phyloP scores from a whole-genome alignment of 2,797 vertebrate species.

The Balearica regulorum region DNA sequence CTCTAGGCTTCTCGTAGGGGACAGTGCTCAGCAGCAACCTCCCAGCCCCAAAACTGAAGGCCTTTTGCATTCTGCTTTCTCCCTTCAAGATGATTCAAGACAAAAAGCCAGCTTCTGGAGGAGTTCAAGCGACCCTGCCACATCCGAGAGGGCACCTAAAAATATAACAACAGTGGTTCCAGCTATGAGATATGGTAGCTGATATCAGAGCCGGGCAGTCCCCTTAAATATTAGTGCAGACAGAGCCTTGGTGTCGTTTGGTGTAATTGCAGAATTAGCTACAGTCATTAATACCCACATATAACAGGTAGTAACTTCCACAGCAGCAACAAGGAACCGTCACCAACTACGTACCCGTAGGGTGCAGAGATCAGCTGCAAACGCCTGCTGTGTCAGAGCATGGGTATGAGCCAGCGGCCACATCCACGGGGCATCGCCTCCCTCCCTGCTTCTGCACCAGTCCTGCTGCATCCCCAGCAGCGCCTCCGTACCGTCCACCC shows the following conservation, averaged over 20 bases:
- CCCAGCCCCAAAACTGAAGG: neutral
- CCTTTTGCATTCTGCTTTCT: neutral
- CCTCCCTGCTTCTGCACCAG: accelerated
- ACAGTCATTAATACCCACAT: accelerated
- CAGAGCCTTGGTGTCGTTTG: accelerated
- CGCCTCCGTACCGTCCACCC: accelerated
- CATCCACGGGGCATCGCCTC: neutral
- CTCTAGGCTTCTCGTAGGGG: accelerated
- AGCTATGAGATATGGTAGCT: too few relatives aligned
- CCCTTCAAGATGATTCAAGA: neutral
- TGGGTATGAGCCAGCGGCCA: accelerated
- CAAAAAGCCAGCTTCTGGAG: neutral
- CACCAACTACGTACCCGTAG: accelerated
- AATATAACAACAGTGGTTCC: accelerated
- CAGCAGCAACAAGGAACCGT: neutral
- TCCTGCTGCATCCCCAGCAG: neutral
- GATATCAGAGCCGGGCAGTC: neutral
- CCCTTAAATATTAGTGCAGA: neutral
- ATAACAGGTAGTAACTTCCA: neutral
- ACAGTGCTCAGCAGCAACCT: neutral
- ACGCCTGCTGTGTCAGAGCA: neutral
- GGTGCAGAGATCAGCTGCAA: neutral
- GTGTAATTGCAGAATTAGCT: neutral
- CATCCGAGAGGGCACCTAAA: neutral
- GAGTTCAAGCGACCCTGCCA: neutral